A percentile compares a stretch with the other conserved stretches of the same genome.
Evolutionary conservation across 2,797 vertebrate genomes (phyloP).

Genomic region (Enteromius paludinosus): DNA sequence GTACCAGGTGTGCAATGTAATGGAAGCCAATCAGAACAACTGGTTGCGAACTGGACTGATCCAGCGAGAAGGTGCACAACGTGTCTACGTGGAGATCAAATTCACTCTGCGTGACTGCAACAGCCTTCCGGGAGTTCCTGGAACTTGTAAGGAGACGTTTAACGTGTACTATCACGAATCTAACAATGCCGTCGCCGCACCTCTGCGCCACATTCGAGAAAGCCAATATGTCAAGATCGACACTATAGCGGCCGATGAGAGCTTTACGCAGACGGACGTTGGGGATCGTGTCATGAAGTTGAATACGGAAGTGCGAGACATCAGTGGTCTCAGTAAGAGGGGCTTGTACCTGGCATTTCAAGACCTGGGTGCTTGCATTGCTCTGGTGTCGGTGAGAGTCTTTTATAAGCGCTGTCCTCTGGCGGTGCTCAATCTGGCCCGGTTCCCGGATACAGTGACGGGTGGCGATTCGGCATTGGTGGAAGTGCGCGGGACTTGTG

Average conservation of each 20-base stretch:
- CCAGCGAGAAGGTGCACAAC: conserved; percentile 89
- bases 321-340: conserved; percentile 89
- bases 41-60: conserved; percentile 98
- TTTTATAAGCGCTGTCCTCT: conserved; percentile 98
- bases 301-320: conserved; percentile 96
- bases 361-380: conserved; percentile 97
- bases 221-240: conserved; percentile 83
- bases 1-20: conserved; percentile 98
- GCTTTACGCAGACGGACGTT: conserved; percentile 98
- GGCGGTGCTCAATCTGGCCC: conserved; percentile 94
- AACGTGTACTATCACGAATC: conserved; percentile 98
- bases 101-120: conserved; percentile 98
- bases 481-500: conserved; percentile 93
- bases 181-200: conserved; percentile 79
- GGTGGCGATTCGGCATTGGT: conserved; percentile 96
- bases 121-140: conserved; percentile 95
- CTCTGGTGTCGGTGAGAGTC: conserved; percentile 93
- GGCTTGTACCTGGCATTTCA: conserved; percentile 98
- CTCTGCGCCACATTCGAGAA: conserved; percentile 59
- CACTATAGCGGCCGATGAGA: conserved; percentile 99
- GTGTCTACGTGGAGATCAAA: conserved; percentile 97
- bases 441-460: conserved; percentile 96
- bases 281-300: conserved; percentile 97
- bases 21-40: conserved; percentile 98
- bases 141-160: conserved; percentile 99